These are phyloP conservation scores for Lithophane semibrunnea DNA, from an alignment of 2,888 invertebrate genomes.

Conservation along the genomic window DNA sequence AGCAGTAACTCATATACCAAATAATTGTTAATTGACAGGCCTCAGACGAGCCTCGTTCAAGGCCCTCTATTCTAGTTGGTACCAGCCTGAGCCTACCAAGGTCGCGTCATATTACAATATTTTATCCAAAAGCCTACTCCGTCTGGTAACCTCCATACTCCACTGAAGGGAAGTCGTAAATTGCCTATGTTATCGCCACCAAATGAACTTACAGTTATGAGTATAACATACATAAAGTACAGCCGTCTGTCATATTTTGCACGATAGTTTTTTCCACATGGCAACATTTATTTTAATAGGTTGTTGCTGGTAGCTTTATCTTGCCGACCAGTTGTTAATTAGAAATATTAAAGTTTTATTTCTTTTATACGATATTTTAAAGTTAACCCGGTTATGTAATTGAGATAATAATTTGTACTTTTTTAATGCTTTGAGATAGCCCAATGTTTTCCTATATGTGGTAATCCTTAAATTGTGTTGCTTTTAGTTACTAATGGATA, in stretches of 20 bases:
- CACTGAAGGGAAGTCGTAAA: constrained; percentile 61
- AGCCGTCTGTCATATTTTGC: constrained; percentile 56
- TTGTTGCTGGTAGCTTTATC: constrained; percentile 42
- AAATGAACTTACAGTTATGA: constrained; percentile 53
- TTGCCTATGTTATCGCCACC: constrained; percentile 62
- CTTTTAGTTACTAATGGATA: not conserved
- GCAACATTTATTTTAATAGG: constrained; percentile 48
- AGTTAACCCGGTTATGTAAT: constrained; percentile 3
- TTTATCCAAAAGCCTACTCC: constrained; percentile 60
- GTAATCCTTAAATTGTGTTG: not conserved
- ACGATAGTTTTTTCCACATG: constrained; percentile 58
- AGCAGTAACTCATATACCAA: constrained; percentile 39
- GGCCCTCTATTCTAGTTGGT: constrained; percentile 64
- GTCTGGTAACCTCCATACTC: constrained; percentile 46
- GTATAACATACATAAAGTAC: constrained; percentile 42
- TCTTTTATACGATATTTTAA: constrained; percentile 18
- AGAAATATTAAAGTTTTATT: constrained; percentile 40
- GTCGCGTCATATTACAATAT: constrained; percentile 61
- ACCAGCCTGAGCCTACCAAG: constrained; percentile 65
- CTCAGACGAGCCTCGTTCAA: constrained; percentile 52
- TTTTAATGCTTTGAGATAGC: constrained; percentile 17
- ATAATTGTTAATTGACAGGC: constrained; percentile 58
- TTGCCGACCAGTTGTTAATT: constrained; percentile 48
- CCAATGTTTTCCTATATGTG: not conserved
- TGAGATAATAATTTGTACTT: constrained; percentile 1